A percentile compares a stretch with the other conserved stretches of the same genome.
Evolutionary conservation across 2,113 vertebrate species (phyloP).

Genomic region (Tenebrosternarchus preto): DNA sequence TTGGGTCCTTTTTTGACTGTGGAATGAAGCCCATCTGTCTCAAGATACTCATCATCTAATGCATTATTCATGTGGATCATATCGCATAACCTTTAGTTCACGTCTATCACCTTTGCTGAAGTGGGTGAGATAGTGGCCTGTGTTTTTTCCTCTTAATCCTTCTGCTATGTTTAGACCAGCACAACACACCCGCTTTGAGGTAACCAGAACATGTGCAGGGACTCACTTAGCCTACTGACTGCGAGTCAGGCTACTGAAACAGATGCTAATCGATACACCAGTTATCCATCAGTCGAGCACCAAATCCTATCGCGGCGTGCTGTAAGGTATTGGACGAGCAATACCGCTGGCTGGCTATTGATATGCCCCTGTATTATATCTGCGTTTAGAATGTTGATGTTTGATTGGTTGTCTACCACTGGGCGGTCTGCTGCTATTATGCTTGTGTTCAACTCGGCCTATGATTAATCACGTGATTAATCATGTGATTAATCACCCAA

Average conservation of each 20-base stretch:
- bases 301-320: not conserved
- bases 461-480: not conserved
- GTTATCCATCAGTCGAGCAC: not conserved
- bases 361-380: constrained; percentile 1
- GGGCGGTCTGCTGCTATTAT: not conserved
- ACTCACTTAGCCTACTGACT: not conserved
- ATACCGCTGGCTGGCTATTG: constrained; percentile 25
- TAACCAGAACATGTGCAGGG: not conserved
- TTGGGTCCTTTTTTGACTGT: constrained; percentile 24
- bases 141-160: not conserved
- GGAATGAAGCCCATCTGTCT: constrained; percentile 29
- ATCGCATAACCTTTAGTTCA: constrained; percentile 4
- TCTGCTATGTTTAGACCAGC: not conserved
- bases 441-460: constrained; percentile 4
- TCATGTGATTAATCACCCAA: too few species aligned
- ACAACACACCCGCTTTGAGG: not conserved
- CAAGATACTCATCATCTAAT: constrained; percentile 11
- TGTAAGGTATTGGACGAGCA: not conserved
- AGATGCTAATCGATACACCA: constrained; percentile 7
- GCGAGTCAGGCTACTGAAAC: not conserved
- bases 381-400: not conserved
- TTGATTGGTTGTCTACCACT: not conserved
- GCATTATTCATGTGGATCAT: constrained; percentile 44
- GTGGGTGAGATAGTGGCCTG: not conserved
- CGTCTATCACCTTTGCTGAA: constrained; percentile 1